phyloP scores from a whole-genome alignment of 2,888 invertebrate genomes.

The Malacosoma neustria region DNA sequence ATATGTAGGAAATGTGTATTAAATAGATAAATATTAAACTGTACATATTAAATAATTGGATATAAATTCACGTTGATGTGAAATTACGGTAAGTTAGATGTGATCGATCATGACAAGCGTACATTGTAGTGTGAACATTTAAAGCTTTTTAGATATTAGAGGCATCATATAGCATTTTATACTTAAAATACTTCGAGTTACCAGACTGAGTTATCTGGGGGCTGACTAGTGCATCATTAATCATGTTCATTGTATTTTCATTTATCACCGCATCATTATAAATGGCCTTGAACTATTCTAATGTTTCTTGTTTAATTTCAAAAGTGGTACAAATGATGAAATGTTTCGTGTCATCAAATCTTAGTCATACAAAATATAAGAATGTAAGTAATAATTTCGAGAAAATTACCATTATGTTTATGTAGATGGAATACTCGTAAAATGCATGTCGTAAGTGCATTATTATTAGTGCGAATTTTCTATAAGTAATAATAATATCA shows the following conservation, averaged over 20 bases:
- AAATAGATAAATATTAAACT: constrained; percentile 37
- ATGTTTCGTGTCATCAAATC: no score
- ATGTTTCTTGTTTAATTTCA: constrained; percentile 27
- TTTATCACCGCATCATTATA: constrained; percentile 39
- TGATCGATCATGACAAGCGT: constrained; percentile 42
- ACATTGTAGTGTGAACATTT: constrained; percentile 48
- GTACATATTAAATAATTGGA: constrained; percentile 42
- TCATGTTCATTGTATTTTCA: constrained; percentile 53
- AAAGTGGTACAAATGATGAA: no score
- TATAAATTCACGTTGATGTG: constrained; percentile 55
- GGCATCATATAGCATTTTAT: constrained; percentile 55
- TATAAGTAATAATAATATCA: no score
- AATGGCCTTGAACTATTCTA: constrained; percentile 42
- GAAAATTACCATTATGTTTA: no score
- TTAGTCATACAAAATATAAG: no score
- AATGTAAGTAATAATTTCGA: no score
- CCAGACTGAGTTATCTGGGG: constrained; percentile 43
- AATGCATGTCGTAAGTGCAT: no score
- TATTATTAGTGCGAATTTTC: no score
- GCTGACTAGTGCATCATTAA: constrained; percentile 44
- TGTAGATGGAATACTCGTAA: no score
- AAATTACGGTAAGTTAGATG: constrained; percentile 65
- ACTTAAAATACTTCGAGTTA: constrained; percentile 30
- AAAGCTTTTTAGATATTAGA: constrained; percentile 63
- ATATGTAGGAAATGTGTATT: constrained; percentile 37